A percentile compares a stretch with the other conserved stretches of the same genome.
phyloP scores from a whole-genome alignment of 2,888 invertebrate species.

The Cheilosia urbana region DNA sequence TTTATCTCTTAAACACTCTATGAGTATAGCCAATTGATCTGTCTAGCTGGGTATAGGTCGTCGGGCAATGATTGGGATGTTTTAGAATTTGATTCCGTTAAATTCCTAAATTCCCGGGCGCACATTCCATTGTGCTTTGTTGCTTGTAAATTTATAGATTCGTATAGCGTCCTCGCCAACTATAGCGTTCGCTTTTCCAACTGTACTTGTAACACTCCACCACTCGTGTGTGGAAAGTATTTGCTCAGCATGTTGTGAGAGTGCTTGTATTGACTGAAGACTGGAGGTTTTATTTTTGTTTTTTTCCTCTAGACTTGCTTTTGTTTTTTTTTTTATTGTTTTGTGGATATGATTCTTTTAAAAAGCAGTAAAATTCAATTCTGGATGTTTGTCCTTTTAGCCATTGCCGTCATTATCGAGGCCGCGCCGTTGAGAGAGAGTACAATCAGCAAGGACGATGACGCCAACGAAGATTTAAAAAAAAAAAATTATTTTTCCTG shows the following conservation, averaged over 20 bases:
- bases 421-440: neutral
- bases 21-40: constrained; percentile 50
- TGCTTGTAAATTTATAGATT: constrained; percentile 55
- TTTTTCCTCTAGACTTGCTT: neutral
- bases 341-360: constrained; percentile 56
- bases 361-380: constrained; percentile 64
- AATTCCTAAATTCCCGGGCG: constrained; percentile 27
- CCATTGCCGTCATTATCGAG: constrained; percentile 12
- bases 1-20: constrained; percentile 58
- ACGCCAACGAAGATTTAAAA: neutral
- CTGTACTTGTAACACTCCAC: constrained; percentile 15
- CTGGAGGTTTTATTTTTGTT: neutral
- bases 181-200: neutral
- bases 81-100: constrained; percentile 24
- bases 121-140: constrained; percentile 27
- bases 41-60: neutral
- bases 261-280: constrained; percentile 38
- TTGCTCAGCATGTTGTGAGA: constrained; percentile 53
- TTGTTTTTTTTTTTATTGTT: constrained; percentile 11
- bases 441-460: neutral
- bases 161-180: neutral
- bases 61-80: neutral
- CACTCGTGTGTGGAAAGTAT: constrained; percentile 36
- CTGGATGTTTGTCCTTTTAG: constrained; percentile 14
- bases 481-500: neutral